phyloP scores from a whole-genome alignment of 2,113 vertebrate species.

The Dipodomys stephensi region DNA sequence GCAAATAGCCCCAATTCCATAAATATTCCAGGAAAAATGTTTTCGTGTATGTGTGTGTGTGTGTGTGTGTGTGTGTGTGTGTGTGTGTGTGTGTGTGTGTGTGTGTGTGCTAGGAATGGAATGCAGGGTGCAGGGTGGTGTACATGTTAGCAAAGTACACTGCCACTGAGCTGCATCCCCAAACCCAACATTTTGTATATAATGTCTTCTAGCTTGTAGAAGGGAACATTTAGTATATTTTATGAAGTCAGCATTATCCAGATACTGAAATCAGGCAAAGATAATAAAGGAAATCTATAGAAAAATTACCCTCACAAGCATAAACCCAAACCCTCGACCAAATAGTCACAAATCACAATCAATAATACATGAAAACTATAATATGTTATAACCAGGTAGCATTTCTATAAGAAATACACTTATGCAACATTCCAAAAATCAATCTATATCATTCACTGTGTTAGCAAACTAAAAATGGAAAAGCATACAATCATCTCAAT shows the following conservation, averaged over 20 bases:
- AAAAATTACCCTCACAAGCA: neutral
- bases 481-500: neutral
- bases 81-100: no score
- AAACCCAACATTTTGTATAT: neutral
- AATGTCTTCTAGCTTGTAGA: neutral
- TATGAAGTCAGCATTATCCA: neutral
- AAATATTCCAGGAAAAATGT: neutral
- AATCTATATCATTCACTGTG: neutral
- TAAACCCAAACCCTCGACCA: neutral
- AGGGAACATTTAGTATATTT: neutral
- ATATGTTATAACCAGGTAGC: neutral
- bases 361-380: neutral
- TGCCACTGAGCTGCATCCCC: neutral
- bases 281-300: neutral
- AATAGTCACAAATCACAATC: constrained; percentile 7
- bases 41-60: no score
- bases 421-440: neutral
- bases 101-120: neutral
- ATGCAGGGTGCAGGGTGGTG: neutral
- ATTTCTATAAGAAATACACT: neutral
- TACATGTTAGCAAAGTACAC: neutral
- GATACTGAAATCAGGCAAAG: neutral
- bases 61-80: no score
- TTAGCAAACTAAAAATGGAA: constrained; percentile 2
- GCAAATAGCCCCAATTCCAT: constrained; percentile 1